Conservation (phyloP, 2,113 vertebrate species). For the Pseudopipra pipra region DNA sequence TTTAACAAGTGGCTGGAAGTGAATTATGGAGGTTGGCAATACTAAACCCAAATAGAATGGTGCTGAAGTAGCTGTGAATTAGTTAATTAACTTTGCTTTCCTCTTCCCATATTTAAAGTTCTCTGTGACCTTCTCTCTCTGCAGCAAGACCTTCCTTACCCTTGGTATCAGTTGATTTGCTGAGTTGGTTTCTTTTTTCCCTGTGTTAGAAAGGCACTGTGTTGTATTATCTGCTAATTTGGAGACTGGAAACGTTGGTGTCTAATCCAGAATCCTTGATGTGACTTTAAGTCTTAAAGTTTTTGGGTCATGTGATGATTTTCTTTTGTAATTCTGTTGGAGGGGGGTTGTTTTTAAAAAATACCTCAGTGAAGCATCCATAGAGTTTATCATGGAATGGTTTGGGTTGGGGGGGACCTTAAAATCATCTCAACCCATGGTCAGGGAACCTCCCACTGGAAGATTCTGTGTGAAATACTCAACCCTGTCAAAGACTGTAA, state of each 20-base stretch:
- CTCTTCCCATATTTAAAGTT: not conserved
- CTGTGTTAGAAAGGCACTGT: not conserved
- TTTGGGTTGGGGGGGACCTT: not conserved
- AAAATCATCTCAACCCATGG: fast-evolving
- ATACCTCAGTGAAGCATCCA: not conserved
- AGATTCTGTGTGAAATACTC: not conserved
- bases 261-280: not conserved
- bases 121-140: not conserved
- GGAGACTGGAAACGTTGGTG: not conserved
- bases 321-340: not conserved
- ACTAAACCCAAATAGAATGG: not conserved
- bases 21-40: not conserved
- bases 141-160: not conserved
- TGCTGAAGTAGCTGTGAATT: not conserved
- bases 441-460: not conserved
- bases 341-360: not conserved
- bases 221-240: not conserved
- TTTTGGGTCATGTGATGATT: not conserved
- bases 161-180: not conserved
- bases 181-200: not conserved
- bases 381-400: not conserved
- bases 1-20: not conserved
- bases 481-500: not conserved
- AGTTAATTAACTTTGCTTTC: not conserved
- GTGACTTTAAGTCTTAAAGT: not conserved